These are phyloP conservation scores for Tiliacea aurago DNA, from an alignment of 2,888 invertebrate genomes.

Conservation along the genomic window DNA sequence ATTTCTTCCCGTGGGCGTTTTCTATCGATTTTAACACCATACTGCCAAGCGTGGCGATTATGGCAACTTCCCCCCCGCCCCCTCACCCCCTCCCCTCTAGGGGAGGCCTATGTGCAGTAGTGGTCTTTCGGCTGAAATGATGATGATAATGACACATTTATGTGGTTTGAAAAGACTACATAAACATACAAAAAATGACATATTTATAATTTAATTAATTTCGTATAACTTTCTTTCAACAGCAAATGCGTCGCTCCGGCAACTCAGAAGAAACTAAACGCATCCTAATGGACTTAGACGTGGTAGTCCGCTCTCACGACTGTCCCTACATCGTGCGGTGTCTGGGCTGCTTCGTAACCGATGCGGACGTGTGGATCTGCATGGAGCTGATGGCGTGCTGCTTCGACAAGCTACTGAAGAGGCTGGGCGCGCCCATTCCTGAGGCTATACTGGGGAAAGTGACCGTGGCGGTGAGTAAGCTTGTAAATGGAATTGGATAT, in stretches of 20 bases:
- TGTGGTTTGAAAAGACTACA: neutral
- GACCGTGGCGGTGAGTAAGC: slow-evolving; percentile 95
- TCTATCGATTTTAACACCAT: no score
- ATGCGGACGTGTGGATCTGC: slow-evolving; percentile 99
- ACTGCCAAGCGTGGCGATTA: no score
- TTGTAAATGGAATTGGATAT: neutral
- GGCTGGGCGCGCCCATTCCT: slow-evolving; percentile 96
- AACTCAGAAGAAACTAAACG: slow-evolving; percentile 99
- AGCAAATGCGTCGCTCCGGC: slow-evolving; percentile 99
- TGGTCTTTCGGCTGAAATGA: no score
- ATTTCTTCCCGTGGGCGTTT: no score
- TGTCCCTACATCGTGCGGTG: slow-evolving; percentile 99
- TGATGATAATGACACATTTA: no score
- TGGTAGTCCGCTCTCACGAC: slow-evolving; percentile 99
- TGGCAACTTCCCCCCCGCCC: no score
- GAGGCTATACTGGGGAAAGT: slow-evolving; percentile 99
- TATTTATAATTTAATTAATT: no score
- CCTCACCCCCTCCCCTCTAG: no score
- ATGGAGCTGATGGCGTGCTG: slow-evolving; percentile 99
- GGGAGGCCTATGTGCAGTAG: no score
- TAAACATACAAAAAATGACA: no score
- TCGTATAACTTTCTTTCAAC: slow-evolving; percentile 59
- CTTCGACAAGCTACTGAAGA: slow-evolving; percentile 98
- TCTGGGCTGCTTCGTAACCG: slow-evolving; percentile 99
- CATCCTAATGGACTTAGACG: slow-evolving; percentile 99